Evolutionary conservation across 2,113 vertebrate species (phyloP).

Genomic region (Eublepharis macularius): DNA sequence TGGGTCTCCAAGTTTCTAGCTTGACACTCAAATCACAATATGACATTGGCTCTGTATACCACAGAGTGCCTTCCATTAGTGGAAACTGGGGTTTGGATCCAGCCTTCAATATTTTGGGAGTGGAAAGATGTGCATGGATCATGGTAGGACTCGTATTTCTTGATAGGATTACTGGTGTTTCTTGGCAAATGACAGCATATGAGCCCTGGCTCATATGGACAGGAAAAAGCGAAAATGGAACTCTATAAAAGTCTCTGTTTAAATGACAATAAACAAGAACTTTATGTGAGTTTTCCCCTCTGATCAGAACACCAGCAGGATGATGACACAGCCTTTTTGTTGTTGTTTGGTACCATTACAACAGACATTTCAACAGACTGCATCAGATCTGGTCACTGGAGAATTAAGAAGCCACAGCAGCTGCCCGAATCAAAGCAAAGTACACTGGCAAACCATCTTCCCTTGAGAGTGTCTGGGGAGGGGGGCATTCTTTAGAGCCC

Average conservation of each 20-base stretch:
- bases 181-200: background rate
- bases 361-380: constrained; percentile 1
- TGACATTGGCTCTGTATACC: too few relatives aligned
- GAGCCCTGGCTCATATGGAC: background rate
- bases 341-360: background rate
- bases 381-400: background rate
- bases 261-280: background rate
- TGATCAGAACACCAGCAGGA: background rate
- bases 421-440: background rate
- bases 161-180: background rate
- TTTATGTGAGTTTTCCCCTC: background rate
- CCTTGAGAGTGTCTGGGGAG: accelerated
- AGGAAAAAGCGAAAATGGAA: background rate
- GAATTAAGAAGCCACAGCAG: background rate
- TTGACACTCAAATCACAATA: too few relatives aligned
- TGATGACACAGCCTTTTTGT: background rate
- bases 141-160: background rate
- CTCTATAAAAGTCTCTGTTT: background rate
- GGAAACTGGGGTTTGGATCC: too few relatives aligned
- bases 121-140: background rate
- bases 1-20: too few relatives aligned
- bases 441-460: constrained; percentile 9
- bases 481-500: constrained; percentile 3
- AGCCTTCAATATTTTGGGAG: background rate
- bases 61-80: too few relatives aligned